These are phyloP conservation scores for Mungos mungo DNA, from an alignment of 2,113 vertebrate genomes.

Conservation along the genomic window DNA sequence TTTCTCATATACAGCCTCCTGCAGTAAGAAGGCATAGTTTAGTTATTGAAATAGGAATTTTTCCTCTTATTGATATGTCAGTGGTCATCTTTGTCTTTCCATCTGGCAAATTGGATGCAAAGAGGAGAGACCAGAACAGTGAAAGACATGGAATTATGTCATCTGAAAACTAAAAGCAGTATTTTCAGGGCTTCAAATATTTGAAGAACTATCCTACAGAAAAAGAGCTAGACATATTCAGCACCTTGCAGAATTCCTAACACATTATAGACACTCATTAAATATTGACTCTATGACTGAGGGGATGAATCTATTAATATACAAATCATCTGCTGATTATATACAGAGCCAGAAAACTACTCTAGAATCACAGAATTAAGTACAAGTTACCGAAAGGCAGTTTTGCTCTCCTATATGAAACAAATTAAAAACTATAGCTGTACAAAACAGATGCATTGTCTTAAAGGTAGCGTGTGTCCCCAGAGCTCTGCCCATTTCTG, in stretches of 20 bases:
- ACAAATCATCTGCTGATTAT: conserved; percentile 1
- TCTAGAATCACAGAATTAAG: background rate
- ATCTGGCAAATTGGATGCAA: background rate
- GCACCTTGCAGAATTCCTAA: background rate
- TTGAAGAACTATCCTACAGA: background rate
- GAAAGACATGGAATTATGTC: background rate
- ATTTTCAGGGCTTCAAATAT: background rate
- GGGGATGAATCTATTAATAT: background rate
- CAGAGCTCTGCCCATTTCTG: fast-evolving
- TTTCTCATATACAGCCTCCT: background rate
- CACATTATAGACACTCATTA: background rate
- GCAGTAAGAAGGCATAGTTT: background rate
- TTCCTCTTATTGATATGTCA: background rate
- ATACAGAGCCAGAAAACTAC: background rate
- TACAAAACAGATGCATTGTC: background rate
- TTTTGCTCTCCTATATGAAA: background rate
- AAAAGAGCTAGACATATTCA: background rate
- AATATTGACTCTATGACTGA: background rate
- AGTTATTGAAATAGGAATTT: background rate
- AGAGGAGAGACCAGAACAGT: background rate
- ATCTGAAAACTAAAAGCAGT: background rate
- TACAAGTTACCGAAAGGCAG: background rate
- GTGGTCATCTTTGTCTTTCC: background rate
- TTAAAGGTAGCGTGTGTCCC: background rate
- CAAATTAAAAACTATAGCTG: background rate